Base-by-base conservation (phyloP, 2,888 invertebrate species). In the Pammene aurita region DNA sequence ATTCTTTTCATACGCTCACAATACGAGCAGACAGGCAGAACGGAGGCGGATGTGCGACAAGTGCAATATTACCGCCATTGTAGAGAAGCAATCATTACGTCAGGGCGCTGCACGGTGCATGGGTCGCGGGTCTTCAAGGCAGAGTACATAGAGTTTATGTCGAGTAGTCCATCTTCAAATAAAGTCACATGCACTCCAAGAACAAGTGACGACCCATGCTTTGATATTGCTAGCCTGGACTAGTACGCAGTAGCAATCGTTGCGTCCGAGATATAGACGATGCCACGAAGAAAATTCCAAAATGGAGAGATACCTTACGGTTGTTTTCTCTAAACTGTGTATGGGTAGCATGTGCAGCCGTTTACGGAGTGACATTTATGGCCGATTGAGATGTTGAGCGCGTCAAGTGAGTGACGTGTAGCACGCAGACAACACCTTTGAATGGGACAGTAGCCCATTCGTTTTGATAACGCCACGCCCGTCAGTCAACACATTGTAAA, bases 21-120 rank as follows among this genome's bases (percentile, higher is more conserved):
- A 67, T 67, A 57, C 56, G 35, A 13, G 50, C 63, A 72, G 74
- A 74, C 72, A 70, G 64, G 72, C 71, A 71, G 74, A 76, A 74
- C 73, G 72, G 71, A 66, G 66, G 67, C 70, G 71, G 71, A 72
- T 58, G 52, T 69, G 67, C 67, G 71, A 67, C 72, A 66, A 60
- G 66, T 58, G 68, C 67, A 70, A 67, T 56, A 42, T 64, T 66
- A 60, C 64, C 16, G 55, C 67, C 50, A 72, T 72, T 69, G 68
- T 72, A 50, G 46, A 46, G 58, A n/a, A 65, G 42, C 50, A 61
- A 65, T 69, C 69, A 65, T 69, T 69, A 57, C 65, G 64, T 65
- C 69, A 69, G 54, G 26, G 44, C 16, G 44, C 38, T 52, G 13
- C 52, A 7, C 52, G 26, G 52, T 52, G n/a, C 54, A 18, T n/a